phyloP scores from a whole-genome alignment of 2,113 vertebrate genomes.

The Dermatemys mawii region DNA sequence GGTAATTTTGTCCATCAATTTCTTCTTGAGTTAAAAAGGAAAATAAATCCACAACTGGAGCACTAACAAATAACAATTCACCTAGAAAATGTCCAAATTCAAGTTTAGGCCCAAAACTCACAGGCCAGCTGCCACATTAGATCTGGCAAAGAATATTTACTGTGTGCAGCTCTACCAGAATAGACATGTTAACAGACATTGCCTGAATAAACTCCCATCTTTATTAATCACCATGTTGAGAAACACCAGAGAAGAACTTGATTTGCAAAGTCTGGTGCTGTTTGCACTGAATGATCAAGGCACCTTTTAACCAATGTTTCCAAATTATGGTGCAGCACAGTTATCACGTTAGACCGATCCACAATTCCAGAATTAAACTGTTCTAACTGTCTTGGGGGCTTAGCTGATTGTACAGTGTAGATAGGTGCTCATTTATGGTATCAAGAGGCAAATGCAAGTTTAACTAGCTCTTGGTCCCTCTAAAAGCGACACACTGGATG shows the following conservation, averaged over 20 bases:
- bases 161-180: background rate
- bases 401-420: background rate
- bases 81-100: constrained; percentile 11
- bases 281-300: background rate
- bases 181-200: background rate
- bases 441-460: rapidly evolving
- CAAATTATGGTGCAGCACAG: background rate
- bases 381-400: background rate
- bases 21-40: constrained; percentile 22
- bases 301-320: background rate
- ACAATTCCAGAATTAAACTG: background rate
- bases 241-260: background rate
- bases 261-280: background rate
- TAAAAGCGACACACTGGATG: background rate
- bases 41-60: constrained; percentile 56
- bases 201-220: constrained; percentile 1
- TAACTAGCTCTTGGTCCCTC: rapidly evolving
- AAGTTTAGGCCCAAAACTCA: background rate
- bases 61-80: background rate
- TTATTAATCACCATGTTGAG: rapidly evolving
- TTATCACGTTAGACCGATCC: background rate
- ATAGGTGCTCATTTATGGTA: background rate
- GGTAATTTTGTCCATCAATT: background rate
- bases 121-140: background rate
- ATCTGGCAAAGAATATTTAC: constrained; percentile 37